A percentile compares a stretch with the other conserved stretches of the same genome.
Conservation (phyloP, 2,797 vertebrate species). For the Lepidocolaptes lacrymiger region DNA sequence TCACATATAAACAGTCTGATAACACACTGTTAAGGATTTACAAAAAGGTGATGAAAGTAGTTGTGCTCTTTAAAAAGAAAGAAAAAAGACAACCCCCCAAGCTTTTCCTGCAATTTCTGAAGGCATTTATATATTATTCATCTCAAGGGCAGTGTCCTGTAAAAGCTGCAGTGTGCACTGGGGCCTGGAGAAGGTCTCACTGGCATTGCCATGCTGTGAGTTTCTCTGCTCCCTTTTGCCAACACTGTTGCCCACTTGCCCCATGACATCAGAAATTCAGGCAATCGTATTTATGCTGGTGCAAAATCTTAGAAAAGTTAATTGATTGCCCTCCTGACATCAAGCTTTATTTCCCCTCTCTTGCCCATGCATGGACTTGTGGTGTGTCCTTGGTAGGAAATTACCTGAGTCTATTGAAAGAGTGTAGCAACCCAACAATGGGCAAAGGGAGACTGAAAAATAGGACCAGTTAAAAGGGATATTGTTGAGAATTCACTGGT, state of each 20-base stretch:
- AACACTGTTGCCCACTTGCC: background rate
- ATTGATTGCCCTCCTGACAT: background rate
- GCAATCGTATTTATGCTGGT: background rate
- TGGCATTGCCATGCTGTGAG: background rate
- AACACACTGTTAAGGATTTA: background rate
- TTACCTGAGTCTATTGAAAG: background rate
- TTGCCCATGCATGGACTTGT: fast-evolving
- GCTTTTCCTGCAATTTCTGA: background rate
- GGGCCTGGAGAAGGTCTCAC: background rate
- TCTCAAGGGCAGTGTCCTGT: background rate
- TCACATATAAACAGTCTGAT: conserved; percentile 35
- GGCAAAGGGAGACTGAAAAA: background rate
- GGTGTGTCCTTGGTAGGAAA: background rate
- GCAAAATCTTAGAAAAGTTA: background rate
- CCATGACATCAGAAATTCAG: background rate
- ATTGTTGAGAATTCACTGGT: no score
- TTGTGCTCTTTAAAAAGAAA: background rate
- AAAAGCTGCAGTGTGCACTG: background rate
- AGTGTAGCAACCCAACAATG: background rate
- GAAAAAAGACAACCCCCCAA: background rate
- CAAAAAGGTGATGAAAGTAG: background rate
- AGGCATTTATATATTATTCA: background rate
- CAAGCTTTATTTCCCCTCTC: background rate
- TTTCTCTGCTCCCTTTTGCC: background rate
- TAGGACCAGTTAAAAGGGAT: no score